Evolutionary conservation across 2,113 vertebrate genomes (phyloP), one percentile per base, ranked within the genome.

Genomic region (Colossoma macropomum): DNA sequence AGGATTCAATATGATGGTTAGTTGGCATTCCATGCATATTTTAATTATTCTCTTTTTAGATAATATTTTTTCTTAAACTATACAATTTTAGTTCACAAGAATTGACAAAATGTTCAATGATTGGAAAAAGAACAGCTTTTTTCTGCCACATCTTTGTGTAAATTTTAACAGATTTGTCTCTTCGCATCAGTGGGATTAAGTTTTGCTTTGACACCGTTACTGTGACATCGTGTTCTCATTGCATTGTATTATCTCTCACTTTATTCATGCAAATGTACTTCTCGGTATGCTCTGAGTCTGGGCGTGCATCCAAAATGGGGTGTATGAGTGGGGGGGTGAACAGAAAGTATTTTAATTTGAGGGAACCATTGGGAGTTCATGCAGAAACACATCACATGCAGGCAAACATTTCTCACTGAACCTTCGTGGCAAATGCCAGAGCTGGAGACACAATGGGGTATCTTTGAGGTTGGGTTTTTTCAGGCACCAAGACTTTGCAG

Each of bases 261-360:
- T 81, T 75, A 86, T 80, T 63, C 66, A 79, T 81, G 74, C 71
- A 79, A 70, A 82, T 84, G 52, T 74, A 34, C 82, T 66, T 69
- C 63, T 79, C 65, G 12, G 45, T 74, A 62, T 41, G 4, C 54
- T 27, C 63, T 54, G 41, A 30, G 76, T 86, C 77, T 87, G 84
- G 86, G 82, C 78, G 6, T 11, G 25, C 56, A 65, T 86, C 86
- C 85, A 89, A 60, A 54, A 71, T 5, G 45, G 66, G 27, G n/a
- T 27, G n/a, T 3, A 10, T 0, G 16, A 41, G n/a, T 25, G 17
- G 17, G 17, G 23, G 23, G 23, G 50, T 25, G 62, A 48, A 54
- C 72, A 79, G 76, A 82, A 85, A 72, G 74, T 86, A 84, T 89
- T 85, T 82, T 76, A 72, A 85, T 84, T 85, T 84, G 60, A 80